phyloP scores from a whole-genome alignment of 2,888 invertebrate species.

The Diplolepis rosae region DNA sequence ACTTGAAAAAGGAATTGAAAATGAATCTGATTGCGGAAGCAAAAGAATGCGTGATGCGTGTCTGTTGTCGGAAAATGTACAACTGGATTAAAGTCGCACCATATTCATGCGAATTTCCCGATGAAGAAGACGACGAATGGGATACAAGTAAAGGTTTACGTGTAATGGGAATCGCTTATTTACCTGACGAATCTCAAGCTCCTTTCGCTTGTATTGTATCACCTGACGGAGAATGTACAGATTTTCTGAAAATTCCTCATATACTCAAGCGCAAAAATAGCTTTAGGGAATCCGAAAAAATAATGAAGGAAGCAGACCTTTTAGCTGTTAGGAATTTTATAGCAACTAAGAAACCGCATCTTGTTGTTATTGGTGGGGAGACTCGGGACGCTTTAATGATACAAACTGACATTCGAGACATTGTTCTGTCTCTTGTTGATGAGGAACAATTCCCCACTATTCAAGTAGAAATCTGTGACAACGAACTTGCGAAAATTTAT shows the following conservation, averaged over 20 bases:
- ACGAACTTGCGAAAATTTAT: slow-evolving; percentile 94
- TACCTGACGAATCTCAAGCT: slow-evolving; percentile 87
- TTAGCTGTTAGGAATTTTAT: slow-evolving; percentile 87
- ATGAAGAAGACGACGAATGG: slow-evolving; percentile 95
- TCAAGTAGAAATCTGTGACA: slow-evolving; percentile 93
- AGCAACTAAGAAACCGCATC: slow-evolving; percentile 92
- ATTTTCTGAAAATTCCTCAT: slow-evolving; percentile 91
- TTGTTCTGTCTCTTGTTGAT: slow-evolving; percentile 83
- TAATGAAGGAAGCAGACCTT: slow-evolving; percentile 81
- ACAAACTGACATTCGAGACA: slow-evolving; percentile 84
- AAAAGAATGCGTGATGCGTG: slow-evolving; percentile 88
- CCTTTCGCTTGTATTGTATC: slow-evolving; percentile 92
- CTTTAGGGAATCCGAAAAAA: slow-evolving; percentile 80
- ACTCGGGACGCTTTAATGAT: slow-evolving; percentile 90
- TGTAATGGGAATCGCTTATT: slow-evolving; percentile 91
- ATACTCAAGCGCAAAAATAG: slow-evolving; percentile 88
- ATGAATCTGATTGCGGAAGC: slow-evolving; percentile 88
- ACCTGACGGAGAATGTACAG: slow-evolving; percentile 93
- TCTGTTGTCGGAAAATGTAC: slow-evolving; percentile 89
- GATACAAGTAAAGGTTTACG: slow-evolving; percentile 88
- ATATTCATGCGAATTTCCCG: slow-evolving; percentile 86
- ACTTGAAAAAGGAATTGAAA: slow-evolving; percentile 89
- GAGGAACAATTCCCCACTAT: slow-evolving; percentile 92
- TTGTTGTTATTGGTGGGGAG: slow-evolving; percentile 93
- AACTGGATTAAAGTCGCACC: slow-evolving; percentile 94